Evolutionary conservation across 2,888 invertebrate genomes (phyloP).

Genomic region (Epirrhoe alternata): DNA sequence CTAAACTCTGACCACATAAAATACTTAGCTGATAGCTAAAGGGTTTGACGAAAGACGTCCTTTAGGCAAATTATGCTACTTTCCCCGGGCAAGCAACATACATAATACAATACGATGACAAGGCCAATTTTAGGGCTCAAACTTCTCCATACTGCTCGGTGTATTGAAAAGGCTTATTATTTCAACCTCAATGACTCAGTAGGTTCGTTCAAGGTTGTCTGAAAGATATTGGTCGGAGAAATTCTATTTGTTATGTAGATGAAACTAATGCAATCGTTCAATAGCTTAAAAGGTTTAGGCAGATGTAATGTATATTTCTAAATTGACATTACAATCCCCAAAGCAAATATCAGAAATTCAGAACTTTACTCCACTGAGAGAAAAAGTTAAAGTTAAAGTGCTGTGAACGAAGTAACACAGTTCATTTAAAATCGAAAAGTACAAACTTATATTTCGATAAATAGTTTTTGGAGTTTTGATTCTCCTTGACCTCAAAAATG

Average conservation of each 20-base stretch:
- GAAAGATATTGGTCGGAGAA: constrained; percentile 6
- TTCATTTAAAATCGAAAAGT: too few species aligned
- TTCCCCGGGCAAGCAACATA: not conserved
- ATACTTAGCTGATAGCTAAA: too few species aligned
- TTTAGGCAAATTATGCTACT: not conserved
- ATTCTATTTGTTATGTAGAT: not conserved
- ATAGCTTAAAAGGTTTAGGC: not conserved
- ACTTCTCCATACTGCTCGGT: constrained; percentile 3
- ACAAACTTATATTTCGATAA: too few species aligned
- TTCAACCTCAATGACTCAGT: constrained; percentile 11
- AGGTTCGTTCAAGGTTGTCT: constrained; percentile 15
- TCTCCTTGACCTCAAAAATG: too few species aligned
- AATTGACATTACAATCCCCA: not conserved
- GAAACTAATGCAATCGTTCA: not conserved
- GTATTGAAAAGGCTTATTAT: constrained; percentile 16
- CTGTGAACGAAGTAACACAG: too few species aligned
- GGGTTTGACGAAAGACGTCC: not conserved
- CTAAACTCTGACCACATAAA: too few species aligned
- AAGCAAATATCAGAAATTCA: too few species aligned
- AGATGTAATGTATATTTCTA: not conserved
- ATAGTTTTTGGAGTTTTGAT: too few species aligned
- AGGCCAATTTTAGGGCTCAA: not conserved
- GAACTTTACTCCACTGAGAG: too few species aligned
- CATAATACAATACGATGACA: not conserved
- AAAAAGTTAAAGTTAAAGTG: too few species aligned